A percentile compares a stretch with the other conserved stretches of the same genome.
Conservation (phyloP, 2,797 vertebrate genomes). For the Falco rusticolus region DNA sequence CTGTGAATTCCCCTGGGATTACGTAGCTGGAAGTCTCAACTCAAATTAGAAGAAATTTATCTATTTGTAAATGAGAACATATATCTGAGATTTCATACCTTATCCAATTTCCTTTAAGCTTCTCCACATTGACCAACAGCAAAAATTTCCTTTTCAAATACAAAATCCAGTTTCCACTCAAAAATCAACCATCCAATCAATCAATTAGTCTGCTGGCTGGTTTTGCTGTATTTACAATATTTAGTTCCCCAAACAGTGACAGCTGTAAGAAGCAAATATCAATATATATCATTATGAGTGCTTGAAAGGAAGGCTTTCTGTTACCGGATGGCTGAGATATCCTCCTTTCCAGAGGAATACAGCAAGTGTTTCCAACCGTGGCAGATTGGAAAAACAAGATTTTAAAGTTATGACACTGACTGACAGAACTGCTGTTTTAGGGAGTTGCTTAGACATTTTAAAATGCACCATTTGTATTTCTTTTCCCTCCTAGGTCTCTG, state of each 20-base stretch:
- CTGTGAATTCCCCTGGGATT: background rate
- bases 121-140: background rate
- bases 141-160: conserved; percentile 17
- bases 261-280: conserved; percentile 6
- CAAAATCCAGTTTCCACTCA: background rate
- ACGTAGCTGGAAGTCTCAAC: background rate
- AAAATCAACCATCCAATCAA: background rate
- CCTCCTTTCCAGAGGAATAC: background rate
- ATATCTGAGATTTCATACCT: conserved; percentile 1
- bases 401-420: background rate
- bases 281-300: background rate
- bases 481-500: background rate
- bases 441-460: background rate
- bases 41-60: conserved; percentile 18
- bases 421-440: conserved; percentile 1
- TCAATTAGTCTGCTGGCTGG: background rate
- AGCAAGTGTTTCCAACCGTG: background rate
- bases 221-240: background rate
- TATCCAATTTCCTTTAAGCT: conserved; percentile 27
- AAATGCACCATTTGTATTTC: background rate
- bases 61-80: background rate
- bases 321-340: background rate
- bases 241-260: background rate
- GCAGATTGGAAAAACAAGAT: background rate
- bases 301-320: background rate